Percentiles rank a stretch among this genome's conserved stretches.
phyloP scores from a whole-genome alignment of 2,113 vertebrate species.

The Tylochromis polylepis region DNA sequence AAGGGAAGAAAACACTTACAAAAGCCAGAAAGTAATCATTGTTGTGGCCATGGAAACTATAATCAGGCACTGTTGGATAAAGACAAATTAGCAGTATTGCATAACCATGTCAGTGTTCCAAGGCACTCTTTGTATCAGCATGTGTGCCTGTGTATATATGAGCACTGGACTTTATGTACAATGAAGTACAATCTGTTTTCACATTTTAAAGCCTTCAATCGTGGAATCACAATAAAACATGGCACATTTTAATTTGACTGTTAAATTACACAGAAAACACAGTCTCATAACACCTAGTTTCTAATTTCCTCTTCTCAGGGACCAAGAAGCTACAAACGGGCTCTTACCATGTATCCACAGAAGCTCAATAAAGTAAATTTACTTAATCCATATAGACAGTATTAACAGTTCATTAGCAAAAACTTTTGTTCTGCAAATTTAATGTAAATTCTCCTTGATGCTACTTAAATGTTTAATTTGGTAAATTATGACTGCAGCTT shows the following conservation, averaged over 20 bases:
- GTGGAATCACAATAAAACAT: background rate
- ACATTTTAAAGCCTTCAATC: background rate
- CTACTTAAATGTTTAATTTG: background rate
- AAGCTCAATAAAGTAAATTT: conserved; percentile 76
- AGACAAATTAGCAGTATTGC: conserved; percentile 14
- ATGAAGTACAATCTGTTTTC: background rate
- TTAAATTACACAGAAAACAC: background rate
- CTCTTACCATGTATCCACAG: conserved; percentile 58
- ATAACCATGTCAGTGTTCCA: conserved; percentile 3
- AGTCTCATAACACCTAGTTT: background rate
- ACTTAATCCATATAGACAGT: background rate
- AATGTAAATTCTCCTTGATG: background rate
- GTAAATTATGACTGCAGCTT: conserved; percentile 54
- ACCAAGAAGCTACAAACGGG: background rate
- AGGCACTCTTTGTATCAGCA: background rate
- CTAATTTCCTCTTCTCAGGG: background rate
- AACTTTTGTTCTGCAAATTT: background rate
- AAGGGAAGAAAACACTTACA: background rate
- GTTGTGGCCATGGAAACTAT: conserved; percentile 34
- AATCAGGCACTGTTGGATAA: background rate
- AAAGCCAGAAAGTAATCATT: background rate
- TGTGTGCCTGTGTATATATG: background rate
- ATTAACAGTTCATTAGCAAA: background rate
- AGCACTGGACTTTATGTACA: background rate
- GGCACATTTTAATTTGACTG: background rate